Evolutionary conservation across 2,888 invertebrate genomes (phyloP), one percentile per base, ranked within the genome.

Genomic region (Rambutsinella grinnellia): DNA sequence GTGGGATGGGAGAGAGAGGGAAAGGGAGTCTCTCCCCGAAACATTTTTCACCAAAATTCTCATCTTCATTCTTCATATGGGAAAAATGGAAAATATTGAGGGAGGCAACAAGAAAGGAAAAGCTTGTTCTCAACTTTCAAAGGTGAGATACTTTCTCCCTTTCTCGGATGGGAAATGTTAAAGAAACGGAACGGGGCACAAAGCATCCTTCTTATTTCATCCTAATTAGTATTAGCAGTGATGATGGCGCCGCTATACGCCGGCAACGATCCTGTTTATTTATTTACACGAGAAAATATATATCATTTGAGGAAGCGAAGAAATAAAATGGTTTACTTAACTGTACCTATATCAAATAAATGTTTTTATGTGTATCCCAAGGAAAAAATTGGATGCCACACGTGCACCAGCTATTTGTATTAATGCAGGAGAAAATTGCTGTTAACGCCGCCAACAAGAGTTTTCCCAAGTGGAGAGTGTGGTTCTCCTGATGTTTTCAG

Each of bases 21-120:
- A 23, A 61, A 61, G 47, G 47, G 24, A 21, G 36, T 19, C 28
- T 13, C 26, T 46, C 26, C 23, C 26, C 23, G 24, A 36, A 60
- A 44, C 36, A 47, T 61, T 61, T 47, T 61, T 24, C n/a, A 46
- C 44, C 36, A 47, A 24, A 10, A 24, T 61, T 47, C 47, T 19
- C 47, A n/a, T 47, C 47, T 24, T 47, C 47, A 51, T 51, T 19
- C 5, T n/a, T n/a, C 10, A 44, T 8, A 8, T 44, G 13, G 13
- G 8, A 8, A 44, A 44, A 13, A 10, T 44, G 44, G 44, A 44
- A 44, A 44, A 8, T 10, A 44, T 8, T 44, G 44, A 10, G 13
- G 44, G 13, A 8, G 8, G 13, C 10, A 44, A 44, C 8, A 44
- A 44, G 10, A 44, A 13, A 13, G 13, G 44, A 10, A 44, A 13